phyloP scores from a whole-genome alignment of 1,140 invertebrate species.

The Drosophila truncata region DNA sequence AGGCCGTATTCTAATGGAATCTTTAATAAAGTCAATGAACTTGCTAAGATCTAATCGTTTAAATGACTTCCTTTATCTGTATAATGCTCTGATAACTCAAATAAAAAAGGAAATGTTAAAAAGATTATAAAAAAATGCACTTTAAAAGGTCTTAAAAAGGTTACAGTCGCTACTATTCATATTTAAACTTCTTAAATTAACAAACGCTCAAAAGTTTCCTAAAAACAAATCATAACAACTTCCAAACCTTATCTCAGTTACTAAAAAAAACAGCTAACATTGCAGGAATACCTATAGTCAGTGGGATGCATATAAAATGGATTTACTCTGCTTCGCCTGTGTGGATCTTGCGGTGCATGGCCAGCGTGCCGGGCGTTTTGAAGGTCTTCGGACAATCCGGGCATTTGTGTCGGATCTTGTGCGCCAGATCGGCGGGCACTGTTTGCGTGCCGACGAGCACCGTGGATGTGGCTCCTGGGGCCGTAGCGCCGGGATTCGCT shows the following conservation, averaged over 20 bases:
- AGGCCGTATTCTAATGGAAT: not conserved
- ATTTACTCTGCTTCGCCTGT: conserved; percentile 85
- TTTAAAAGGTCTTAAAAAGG: no score
- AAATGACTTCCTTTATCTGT: not conserved
- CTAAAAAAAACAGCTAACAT: not conserved
- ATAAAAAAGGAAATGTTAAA: not conserved
- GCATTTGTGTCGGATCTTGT: conserved; percentile 84
- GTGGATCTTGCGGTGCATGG: conserved; percentile 83
- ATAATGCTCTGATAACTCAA: not conserved
- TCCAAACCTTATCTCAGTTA: not conserved
- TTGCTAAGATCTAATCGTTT: not conserved
- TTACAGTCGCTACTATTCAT: no score
- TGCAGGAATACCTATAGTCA: conserved; percentile 21
- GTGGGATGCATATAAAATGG: conserved; percentile 47
- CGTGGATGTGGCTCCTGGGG: conserved; percentile 45
- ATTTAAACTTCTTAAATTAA: not conserved
- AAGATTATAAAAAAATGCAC: not conserved
- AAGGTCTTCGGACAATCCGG: conserved; percentile 83
- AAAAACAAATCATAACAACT: not conserved
- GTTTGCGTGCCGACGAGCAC: conserved; percentile 78
- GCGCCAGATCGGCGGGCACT: conserved; percentile 65
- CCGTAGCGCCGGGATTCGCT: conserved; percentile 65
- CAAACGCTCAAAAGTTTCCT: no score
- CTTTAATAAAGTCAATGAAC: not conserved
- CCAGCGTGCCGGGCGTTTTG: conserved; percentile 81